Evolutionary conservation across 2,888 invertebrate genomes (phyloP).

Genomic region (Callinectes sapidus): DNA sequence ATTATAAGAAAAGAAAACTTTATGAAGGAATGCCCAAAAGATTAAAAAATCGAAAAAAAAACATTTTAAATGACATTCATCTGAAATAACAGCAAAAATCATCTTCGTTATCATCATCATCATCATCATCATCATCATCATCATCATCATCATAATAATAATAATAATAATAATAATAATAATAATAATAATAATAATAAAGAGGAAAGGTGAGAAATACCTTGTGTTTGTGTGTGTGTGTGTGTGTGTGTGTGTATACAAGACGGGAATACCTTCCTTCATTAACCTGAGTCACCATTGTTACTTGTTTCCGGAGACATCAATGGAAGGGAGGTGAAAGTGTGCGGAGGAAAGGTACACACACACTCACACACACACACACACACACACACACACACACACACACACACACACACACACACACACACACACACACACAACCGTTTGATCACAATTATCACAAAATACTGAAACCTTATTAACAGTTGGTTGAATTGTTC

Average conservation of each 20-base stretch:
- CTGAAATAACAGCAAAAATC: background rate
- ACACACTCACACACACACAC: background rate
- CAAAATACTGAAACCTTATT: too few species aligned
- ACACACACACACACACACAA: too few species aligned
- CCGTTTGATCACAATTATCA: too few species aligned
- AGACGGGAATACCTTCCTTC: background rate
- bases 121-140: background rate
- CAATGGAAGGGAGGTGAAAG: background rate
- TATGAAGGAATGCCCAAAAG: background rate
- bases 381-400: too few species aligned
- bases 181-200: background rate
- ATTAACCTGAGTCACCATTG: background rate
- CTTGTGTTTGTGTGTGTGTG: background rate
- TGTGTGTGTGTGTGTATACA: background rate
- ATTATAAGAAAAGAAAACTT: background rate
- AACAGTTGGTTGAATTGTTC: too few species aligned
- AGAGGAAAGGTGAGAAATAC: background rate
- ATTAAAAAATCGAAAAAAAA: background rate
- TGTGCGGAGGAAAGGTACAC: background rate
- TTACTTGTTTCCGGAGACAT: background rate
- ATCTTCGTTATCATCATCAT: background rate
- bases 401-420: too few species aligned
- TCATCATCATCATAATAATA: background rate
- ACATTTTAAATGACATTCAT: background rate
- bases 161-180: background rate